Base-by-base conservation (phyloP, 2,797 vertebrate genomes). In the Epinephelus awoara region DNA sequence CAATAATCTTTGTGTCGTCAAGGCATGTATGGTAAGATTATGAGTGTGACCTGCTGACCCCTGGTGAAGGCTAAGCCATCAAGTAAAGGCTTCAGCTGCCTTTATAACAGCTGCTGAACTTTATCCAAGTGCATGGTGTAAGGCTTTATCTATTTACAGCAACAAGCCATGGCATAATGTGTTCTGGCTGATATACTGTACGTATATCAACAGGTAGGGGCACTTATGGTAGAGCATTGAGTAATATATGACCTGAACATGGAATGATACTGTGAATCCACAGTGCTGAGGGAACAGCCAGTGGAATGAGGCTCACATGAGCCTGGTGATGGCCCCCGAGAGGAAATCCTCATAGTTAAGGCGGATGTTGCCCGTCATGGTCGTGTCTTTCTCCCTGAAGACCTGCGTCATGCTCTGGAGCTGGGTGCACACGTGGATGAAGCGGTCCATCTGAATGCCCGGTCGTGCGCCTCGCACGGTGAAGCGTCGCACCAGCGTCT, bases 321-420 rank as follows among this genome's bases (percentile, higher is more conserved):
- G 96, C 75, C 96, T 94, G 7, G 87, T 92, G 19, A 97, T 68
- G 2, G 96, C 94, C 83, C 97, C 94, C 7, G 93, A 93, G 72
- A 99, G 95, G 88, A 99, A 99, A 77, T 99, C 98, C 91, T 99
- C 98, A 1, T 98, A 99, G 95, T 91, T 96, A 69, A 99, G 93
- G 17, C 96, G 95, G 19, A 95, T 83, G 2, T 75, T 97, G 66
- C 98, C 98, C 1, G 89, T 87, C 93, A 96, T 95, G 40, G 70
- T 85, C 0, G 96, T 94, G 93, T 99, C 98, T 89, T 95, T 97
- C 94, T 99, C 97, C 1, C 96, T 94, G 93, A 99, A 99, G 73
- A 95, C 96, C 42, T 98, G 96, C 0, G 97, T 98, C 87, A 96
- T 95, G 93, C 92, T 95, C 93, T 99, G 97, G n/a, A 99, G 96